These are phyloP conservation scores for Barypeithes pellucidus DNA, from an alignment of 2,888 invertebrate genomes.

Conservation along the genomic window DNA sequence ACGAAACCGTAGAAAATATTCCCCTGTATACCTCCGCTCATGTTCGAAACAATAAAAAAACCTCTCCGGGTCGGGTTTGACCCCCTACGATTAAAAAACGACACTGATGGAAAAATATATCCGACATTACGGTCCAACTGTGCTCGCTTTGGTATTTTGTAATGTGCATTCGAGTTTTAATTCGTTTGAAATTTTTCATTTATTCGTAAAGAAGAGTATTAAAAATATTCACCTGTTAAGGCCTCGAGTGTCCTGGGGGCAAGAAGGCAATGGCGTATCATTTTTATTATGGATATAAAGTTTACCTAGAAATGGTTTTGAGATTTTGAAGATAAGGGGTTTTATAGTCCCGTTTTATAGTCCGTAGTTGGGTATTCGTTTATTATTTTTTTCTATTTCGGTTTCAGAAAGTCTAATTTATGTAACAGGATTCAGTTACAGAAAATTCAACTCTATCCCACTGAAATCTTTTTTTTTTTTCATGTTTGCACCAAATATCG, in stretches of 20 bases:
- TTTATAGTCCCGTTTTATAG: neutral
- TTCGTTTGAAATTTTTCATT: slow-evolving; percentile 49
- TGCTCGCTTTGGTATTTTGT: slow-evolving; percentile 49
- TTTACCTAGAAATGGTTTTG: slow-evolving; percentile 10
- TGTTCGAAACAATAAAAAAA: slow-evolving; percentile 28
- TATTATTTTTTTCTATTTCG: too few species aligned
- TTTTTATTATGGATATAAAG: slow-evolving; percentile 24
- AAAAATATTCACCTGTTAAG: slow-evolving; percentile 47
- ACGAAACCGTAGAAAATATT: too few species aligned
- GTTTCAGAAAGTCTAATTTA: too few species aligned
- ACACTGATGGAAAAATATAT: slow-evolving; percentile 67
- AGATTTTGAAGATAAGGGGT: neutral
- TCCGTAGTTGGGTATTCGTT: too few species aligned
- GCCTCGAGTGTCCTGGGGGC: slow-evolving; percentile 17
- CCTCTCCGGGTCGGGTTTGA: slow-evolving; percentile 53
- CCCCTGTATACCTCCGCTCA: neutral
- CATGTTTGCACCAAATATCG: too few species aligned
- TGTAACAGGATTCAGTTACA: too few species aligned
- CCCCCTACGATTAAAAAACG: slow-evolving; percentile 63
- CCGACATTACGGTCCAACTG: slow-evolving; percentile 57
- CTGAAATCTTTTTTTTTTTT: too few species aligned
- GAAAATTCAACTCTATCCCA: too few species aligned
- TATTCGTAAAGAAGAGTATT: slow-evolving; percentile 42
- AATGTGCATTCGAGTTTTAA: slow-evolving; percentile 48
- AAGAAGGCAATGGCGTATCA: slow-evolving; percentile 16